Base-by-base conservation (phyloP, 2,113 vertebrate species). In the Megaptera novaeangliae region DNA sequence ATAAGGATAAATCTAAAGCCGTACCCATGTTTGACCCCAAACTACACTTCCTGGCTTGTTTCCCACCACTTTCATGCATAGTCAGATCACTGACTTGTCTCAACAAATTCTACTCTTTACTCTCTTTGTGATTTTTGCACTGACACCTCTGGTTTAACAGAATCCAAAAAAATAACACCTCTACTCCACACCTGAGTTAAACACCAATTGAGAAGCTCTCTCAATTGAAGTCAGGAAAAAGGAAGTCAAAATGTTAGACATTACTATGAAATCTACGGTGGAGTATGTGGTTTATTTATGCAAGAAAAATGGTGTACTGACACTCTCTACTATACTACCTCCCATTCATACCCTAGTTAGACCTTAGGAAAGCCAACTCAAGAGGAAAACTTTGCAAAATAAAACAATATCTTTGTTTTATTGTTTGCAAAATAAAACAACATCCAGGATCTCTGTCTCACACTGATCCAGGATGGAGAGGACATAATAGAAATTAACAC, bases 401-500 rank as follows among this genome's bases (percentile, higher is more conserved):
- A 69, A 95, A 93, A 94, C 9, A 85, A 18, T 69, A n/a, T 83
- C 57, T 52, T 52, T 52, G 49, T 52, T 52, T 52, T 52, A 17
- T 52, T 52, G 49, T 59, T 95, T 46, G 46, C 75, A 91, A 97
- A 98, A 74, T 82, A 69, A 95, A 93, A 94, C 12, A 85, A 23
- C 64, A n/a, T 87, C 49, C 29, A 71, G 36, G 20, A 74, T 84
- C 52, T 69, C 57, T 78, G 57, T 36, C n/a, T 84, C 44, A 88
- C 25, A 63, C 6, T 36, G 20, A 87, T n/a, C n/a, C 17, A 96
- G 11, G 34, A 41, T 61, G 10, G 46, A 88, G 25, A 94, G 44
- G 92, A 95, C 95, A 74, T 55, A 82, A 74, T n/a, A 75, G 29
- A 68, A 31, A 34, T 81, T 63, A 87, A 46, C 23, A 88, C 41